These are phyloP conservation scores for Lathamus discolor DNA, from an alignment of 2,113 vertebrate genomes.

Conservation along the genomic window DNA sequence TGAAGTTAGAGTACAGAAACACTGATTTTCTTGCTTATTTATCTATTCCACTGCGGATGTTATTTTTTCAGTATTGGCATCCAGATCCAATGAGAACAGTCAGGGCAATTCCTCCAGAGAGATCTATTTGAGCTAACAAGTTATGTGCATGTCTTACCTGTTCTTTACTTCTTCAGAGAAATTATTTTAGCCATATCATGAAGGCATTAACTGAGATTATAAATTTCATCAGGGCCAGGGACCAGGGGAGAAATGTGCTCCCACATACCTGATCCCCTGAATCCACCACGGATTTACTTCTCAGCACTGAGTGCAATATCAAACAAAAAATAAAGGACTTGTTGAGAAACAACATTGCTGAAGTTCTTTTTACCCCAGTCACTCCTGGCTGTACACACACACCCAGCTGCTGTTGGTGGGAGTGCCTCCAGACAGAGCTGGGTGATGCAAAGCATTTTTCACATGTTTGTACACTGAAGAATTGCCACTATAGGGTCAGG, in stretches of 20 bases:
- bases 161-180: not conserved
- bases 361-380: not conserved
- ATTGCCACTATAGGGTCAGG: not conserved
- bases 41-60: not conserved
- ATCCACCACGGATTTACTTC: not conserved
- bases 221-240: not conserved
- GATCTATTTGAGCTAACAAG: not conserved
- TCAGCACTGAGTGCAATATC: not conserved
- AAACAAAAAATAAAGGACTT: not conserved
- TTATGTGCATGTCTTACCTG: not conserved
- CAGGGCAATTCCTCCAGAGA: not conserved
- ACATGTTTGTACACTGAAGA: conserved; percentile 17
- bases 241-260: not conserved
- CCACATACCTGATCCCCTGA: not conserved
- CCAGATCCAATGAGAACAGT: not conserved
- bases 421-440: not conserved
- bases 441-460: conserved; percentile 8
- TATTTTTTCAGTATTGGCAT: not conserved
- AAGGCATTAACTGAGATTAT: not conserved
- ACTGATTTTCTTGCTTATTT: not conserved
- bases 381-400: not conserved
- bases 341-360: not conserved
- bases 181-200: not conserved
- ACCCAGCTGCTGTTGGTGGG: not conserved
- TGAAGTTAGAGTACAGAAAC: not conserved